Conservation (phyloP, 2,888 invertebrate species). For the Tyria jacobaeae region DNA sequence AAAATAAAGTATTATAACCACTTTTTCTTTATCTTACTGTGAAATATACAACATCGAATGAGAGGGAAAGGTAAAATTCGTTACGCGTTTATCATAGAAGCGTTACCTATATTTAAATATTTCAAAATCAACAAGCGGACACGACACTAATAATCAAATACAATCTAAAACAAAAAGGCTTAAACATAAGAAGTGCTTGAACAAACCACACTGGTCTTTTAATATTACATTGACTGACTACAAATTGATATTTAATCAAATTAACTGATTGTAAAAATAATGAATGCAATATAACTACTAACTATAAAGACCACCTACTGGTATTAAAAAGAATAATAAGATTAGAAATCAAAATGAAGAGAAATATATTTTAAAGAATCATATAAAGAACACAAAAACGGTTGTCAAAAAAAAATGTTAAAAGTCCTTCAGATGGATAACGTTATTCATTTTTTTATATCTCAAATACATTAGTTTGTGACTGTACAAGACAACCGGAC, state of each 20-base stretch:
- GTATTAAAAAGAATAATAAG: not conserved
- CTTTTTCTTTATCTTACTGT: not conserved
- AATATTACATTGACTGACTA: not conserved
- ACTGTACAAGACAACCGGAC: constrained; percentile 36
- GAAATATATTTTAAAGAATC: not conserved
- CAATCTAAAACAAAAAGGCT: not conserved
- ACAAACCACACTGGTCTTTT: not conserved
- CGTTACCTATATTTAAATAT: constrained; percentile 27
- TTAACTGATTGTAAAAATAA: too few relatives aligned
- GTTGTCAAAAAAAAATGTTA: too few relatives aligned
- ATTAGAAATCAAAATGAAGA: not conserved
- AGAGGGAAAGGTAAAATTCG: not conserved
- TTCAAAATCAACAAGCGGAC: constrained; percentile 33
- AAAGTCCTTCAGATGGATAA: too few relatives aligned
- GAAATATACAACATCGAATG: not conserved
- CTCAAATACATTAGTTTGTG: not conserved
- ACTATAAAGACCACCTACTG: not conserved
- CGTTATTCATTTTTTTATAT: not conserved
- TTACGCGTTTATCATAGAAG: constrained; percentile 3
- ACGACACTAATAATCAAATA: constrained; percentile 21
- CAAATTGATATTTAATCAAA: too few relatives aligned
- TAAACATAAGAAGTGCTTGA: not conserved
- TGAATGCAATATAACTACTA: not conserved
- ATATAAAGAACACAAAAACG: not conserved
- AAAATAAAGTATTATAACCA: not conserved